A percentile compares a stretch with the other conserved stretches of the same genome.
Conservation (phyloP, 2,113 vertebrate genomes). For the Odontophorus gujanensis region DNA sequence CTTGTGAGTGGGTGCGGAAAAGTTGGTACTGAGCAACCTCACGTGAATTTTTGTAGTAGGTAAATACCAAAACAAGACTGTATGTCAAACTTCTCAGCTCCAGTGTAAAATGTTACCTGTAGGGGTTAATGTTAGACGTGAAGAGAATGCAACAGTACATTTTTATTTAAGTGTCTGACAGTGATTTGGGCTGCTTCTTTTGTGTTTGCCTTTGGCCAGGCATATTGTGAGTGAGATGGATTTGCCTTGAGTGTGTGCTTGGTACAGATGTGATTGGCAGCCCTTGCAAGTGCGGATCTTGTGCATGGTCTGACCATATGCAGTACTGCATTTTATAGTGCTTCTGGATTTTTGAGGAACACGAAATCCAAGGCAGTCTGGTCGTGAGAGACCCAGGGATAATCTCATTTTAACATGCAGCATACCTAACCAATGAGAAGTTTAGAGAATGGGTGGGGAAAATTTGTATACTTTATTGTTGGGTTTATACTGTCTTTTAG, state of each 20-base stretch:
- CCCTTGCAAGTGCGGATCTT: neutral
- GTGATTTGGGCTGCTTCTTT: neutral
- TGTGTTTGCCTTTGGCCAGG: neutral
- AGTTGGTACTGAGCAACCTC: neutral
- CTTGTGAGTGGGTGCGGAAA: neutral
- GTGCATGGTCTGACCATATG: neutral
- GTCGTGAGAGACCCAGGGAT: neutral
- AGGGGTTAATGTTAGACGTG: rapidly evolving
- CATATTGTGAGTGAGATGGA: neutral
- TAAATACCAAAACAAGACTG: neutral
- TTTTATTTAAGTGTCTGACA: neutral
- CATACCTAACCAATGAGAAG: neutral
- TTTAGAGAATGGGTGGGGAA: neutral
- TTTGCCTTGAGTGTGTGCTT: neutral
- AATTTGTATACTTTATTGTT: neutral
- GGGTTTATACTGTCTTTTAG: neutral
- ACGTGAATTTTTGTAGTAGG: neutral
- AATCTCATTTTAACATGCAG: neutral
- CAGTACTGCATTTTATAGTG: neutral
- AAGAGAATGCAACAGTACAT: neutral
- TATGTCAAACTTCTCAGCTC: neutral
- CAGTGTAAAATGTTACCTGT: neutral
- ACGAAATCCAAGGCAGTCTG: neutral
- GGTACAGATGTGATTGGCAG: rapidly evolving
- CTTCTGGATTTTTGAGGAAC: neutral